Evolutionary conservation across 2,888 invertebrate species (phyloP), one percentile per base, ranked within the genome.

Genomic region (Chaetogeoica ovagalla): DNA sequence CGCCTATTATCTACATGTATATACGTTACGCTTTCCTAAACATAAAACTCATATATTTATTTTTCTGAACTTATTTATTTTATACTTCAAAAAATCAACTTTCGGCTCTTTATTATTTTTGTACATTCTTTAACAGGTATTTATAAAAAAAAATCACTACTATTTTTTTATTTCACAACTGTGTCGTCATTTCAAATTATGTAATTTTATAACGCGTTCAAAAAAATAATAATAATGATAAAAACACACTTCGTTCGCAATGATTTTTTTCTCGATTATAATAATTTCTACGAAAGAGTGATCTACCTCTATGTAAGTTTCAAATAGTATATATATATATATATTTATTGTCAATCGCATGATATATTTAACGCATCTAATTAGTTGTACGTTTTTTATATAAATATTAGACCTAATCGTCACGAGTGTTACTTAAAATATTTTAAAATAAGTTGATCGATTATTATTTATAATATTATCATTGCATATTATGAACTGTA

Each of bases 51-150:
- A 37, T 37, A 23, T 23, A 37, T 37, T 70, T 71, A 15, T 71
- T 71, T 65, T 66, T 57, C 74, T 66, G 74, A 66, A 66, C 57
- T n/a, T 75, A 75, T 65, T 75, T 52, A n/a, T 21, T 37, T 37
- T 52, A 55, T 21, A 21, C 55, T 73, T 60, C 17, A 8, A 11
- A 17, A 15, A n/a, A 70, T 39, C 7, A 21, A n/a, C 8, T 57
- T 57, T 70, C 19, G n/a, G 11, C 6, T 43, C 43, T 48, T 48
- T 48, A 48, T 13, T 48, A 48, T 13, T 11, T 48, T 48, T 48
- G 48, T 48, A 48, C 48, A 2, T 48, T 48, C 15, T 48, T 48
- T 13, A 48, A 48, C 11, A 15, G 48, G 48, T 15, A 48, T 48
- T 48, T 30, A 30, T 30, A 30, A 48, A 13, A 6, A 30, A 3